Conservation (phyloP, 2,113 vertebrate genomes). For the Mirza zaza region DNA sequence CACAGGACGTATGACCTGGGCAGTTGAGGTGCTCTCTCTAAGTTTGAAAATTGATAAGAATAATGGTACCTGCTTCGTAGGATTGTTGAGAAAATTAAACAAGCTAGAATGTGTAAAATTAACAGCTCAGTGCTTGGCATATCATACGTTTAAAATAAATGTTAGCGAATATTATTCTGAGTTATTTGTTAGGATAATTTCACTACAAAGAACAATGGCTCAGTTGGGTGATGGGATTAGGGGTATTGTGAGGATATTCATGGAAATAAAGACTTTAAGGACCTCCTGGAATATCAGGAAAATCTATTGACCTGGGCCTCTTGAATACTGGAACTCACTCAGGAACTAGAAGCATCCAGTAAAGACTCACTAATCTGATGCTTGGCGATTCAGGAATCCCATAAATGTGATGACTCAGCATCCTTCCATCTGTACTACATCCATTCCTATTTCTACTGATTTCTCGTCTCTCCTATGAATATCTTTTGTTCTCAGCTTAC, state of each 20-base stretch:
- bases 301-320: not conserved
- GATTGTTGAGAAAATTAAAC: not conserved
- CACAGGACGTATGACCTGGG: not conserved
- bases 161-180: not conserved
- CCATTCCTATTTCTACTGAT: not conserved
- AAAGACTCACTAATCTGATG: not conserved
- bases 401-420: conserved; percentile 7
- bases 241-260: not conserved
- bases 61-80: not conserved
- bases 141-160: conserved; percentile 37
- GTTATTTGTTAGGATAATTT: not conserved
- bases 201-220: conserved; percentile 6
- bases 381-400: not conserved
- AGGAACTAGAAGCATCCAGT: not conserved
- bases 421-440: not conserved
- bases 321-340: not conserved
- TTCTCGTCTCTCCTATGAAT: not conserved
- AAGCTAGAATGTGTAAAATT: not conserved
- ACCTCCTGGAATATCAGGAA: not conserved
- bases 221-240: not conserved
- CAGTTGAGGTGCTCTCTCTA: not conserved
- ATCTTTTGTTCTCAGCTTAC: not conserved
- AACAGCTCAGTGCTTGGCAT: not conserved
- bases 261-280: not conserved
- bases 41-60: not conserved